Evolutionary conservation across 2,797 vertebrate species (phyloP).

Genomic region (Buceros bicornis): DNA sequence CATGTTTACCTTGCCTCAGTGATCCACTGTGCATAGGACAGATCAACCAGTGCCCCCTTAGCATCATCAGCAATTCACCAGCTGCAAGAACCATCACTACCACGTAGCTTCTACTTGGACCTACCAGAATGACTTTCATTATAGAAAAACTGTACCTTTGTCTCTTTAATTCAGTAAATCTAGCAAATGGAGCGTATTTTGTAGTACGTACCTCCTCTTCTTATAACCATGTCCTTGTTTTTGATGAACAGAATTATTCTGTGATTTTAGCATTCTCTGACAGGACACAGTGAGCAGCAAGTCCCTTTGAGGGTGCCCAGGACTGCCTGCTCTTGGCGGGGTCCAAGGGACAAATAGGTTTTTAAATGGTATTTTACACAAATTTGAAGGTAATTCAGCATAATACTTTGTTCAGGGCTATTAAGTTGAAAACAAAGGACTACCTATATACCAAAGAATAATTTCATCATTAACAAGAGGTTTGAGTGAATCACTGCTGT

Average conservation of each 20-base stretch:
- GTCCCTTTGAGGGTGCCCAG: background rate
- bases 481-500: background rate
- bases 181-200: background rate
- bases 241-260: background rate
- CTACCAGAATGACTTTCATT: background rate
- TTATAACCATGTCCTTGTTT: background rate
- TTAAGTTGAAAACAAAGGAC: background rate
- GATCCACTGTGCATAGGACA: background rate
- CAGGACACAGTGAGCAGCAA: background rate
- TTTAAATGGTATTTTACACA: background rate
- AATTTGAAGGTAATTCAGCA: background rate
- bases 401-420: background rate
- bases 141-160: background rate
- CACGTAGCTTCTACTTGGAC: background rate
- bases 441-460: background rate
- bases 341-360: background rate
- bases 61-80: background rate
- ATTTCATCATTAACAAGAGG: background rate
- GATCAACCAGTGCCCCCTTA: background rate
- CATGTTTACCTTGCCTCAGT: background rate
- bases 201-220: background rate
- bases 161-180: background rate
- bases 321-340: background rate
- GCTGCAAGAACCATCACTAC: background rate
- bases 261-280: background rate